Evolutionary conservation across 2,888 invertebrate genomes (phyloP), one percentile per base, ranked within the genome.

Genomic region (Agrotis exclamationis): DNA sequence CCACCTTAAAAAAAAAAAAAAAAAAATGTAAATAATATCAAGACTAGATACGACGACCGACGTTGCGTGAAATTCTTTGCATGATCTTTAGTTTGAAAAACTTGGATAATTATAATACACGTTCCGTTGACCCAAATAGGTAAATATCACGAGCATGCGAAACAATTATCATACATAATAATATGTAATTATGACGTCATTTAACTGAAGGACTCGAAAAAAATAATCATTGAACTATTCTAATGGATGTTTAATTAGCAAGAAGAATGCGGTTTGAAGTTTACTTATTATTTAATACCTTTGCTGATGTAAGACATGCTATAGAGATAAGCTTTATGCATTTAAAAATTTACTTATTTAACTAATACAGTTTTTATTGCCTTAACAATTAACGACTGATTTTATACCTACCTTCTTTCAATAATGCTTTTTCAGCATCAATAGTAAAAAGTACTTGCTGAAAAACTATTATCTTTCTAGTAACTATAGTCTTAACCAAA

Each of bases 211-310:
- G 64, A 64, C 63, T 24, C 45, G 72, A 64, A 48, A 72, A 39
- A 72, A 65, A 57, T 68, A 68, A 71, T 59, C 22, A 51, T 50
- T 67, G n/a, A 22, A 22, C 18, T 60, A 73, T 57, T 69, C 2
- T 50, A 77, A 69, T 80, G 5, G 13, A 18, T 71, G 58, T 65
- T 70, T 77, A 79, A 71, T 76, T 73, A 79, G 22, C 54, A 28
- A 45, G 9, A 70, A 60, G 66, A 76, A 74, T 76, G 65, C 18
- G 65, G 70, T 65, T 65, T 56, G 39, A 59, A 56, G 66, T 75
- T 62, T 67, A 82, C 54, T 66, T 62, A 74, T 71, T 77, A 69
- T 69, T 76, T 80, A 71, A 71, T 75, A 63, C 7, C 11, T 64
- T 58, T 58, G 54, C 16, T 68, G 50, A 56, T 56, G 56, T 63